phyloP scores from a whole-genome alignment of 2,113 vertebrate genomes.

The Aegotheles bennettii region DNA sequence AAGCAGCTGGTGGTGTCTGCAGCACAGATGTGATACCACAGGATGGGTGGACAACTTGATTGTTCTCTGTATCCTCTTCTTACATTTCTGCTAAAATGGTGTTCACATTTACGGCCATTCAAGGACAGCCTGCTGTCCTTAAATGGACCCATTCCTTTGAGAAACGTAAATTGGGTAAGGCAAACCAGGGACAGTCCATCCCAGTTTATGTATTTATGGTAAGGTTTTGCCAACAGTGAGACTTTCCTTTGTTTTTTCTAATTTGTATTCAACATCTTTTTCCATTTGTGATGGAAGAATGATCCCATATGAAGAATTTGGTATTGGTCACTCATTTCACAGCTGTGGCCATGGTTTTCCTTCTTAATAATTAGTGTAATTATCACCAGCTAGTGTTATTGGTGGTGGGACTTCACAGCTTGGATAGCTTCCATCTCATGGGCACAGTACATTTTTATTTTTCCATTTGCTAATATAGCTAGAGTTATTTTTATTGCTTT shows the following conservation, averaged over 20 bases:
- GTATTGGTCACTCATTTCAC: neutral
- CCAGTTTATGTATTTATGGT: neutral
- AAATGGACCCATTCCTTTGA: neutral
- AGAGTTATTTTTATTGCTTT: neutral
- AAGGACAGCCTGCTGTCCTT: neutral
- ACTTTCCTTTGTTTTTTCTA: neutral
- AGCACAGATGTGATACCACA: neutral
- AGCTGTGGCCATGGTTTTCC: neutral
- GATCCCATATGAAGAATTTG: neutral
- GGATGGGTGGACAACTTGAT: neutral
- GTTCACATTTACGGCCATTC: neutral
- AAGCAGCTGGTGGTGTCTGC: neutral
- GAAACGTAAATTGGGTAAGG: neutral
- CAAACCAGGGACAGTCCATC: neutral
- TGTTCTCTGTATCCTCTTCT: neutral
- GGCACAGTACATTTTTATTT: neutral
- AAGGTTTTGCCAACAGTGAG: neutral
- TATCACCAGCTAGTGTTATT: neutral
- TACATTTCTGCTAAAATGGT: neutral
- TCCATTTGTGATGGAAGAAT: neutral
- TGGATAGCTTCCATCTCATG: neutral
- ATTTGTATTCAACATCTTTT: neutral
- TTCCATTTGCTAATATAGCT: neutral
- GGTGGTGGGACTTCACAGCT: neutral
- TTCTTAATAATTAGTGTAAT: slow-evolving; percentile 24